These are phyloP conservation scores for Rhagonycha fulva DNA, from an alignment of 2,888 invertebrate species.

Conservation along the genomic window DNA sequence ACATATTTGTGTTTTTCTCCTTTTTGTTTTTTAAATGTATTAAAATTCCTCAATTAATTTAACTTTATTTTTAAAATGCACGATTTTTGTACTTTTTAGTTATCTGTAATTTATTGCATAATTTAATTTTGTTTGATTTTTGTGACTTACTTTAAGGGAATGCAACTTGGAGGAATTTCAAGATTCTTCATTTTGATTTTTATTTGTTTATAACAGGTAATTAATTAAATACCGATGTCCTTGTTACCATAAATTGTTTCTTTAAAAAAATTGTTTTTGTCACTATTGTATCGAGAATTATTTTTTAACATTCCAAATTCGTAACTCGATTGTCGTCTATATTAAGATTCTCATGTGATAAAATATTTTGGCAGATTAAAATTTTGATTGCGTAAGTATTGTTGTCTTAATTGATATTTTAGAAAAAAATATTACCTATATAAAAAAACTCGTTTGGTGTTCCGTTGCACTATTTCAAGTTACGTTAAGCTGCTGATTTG, in stretches of 20 bases:
- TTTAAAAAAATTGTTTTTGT: not conserved
- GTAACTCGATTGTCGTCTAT: not conserved
- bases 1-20: constrained; percentile 8
- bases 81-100: not conserved
- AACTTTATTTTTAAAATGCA: not conserved
- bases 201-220: not conserved
- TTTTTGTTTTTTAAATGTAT: constrained; percentile 4
- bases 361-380: constrained; percentile 2
- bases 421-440: not conserved
- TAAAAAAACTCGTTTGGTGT: not conserved
- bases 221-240: not conserved
- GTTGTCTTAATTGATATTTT: not conserved
- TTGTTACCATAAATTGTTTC: not conserved
- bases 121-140: not conserved
- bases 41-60: not conserved
- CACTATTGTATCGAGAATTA: not conserved
- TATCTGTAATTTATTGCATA: not conserved
- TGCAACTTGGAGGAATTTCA: constrained; percentile 1
- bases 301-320: not conserved
- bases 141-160: constrained; percentile 1
- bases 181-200: not conserved
- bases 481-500: not conserved
- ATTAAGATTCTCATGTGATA: constrained; percentile 9
- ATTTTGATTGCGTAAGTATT: not conserved
- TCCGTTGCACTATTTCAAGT: not conserved